phyloP scores from a whole-genome alignment of 2,888 invertebrate species.

The Poecilus cupreus region DNA sequence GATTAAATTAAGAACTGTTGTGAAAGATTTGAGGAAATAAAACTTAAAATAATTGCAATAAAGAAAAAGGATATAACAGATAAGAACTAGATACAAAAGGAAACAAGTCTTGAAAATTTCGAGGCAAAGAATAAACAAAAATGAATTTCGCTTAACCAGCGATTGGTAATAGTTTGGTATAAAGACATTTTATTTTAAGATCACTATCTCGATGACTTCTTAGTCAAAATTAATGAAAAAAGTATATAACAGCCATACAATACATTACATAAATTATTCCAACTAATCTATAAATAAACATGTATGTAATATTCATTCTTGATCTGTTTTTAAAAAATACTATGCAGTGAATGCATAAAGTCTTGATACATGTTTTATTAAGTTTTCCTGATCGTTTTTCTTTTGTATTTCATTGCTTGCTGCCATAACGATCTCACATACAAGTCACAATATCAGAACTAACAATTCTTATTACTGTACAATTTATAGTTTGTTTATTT shows the following conservation, averaged over 20 bases:
- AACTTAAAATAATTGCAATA: constrained; percentile 29
- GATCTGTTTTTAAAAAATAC: constrained; percentile 53
- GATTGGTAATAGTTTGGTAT: constrained; percentile 52
- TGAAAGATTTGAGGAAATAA: constrained; percentile 12
- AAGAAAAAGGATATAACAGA: constrained; percentile 18
- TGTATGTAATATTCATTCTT: constrained; percentile 49
- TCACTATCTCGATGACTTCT: constrained; percentile 71
- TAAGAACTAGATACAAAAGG: constrained; percentile 17
- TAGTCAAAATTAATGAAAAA: constrained; percentile 70
- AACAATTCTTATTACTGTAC: constrained; percentile 48
- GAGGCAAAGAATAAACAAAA: constrained; percentile 45
- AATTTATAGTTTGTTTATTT: constrained; percentile 40
- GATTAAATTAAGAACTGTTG: constrained; percentile 14
- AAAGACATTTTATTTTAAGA: constrained; percentile 69
- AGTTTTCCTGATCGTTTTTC: constrained; percentile 30
- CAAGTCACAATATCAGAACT: constrained; percentile 41
- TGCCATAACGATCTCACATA: constrained; percentile 49
- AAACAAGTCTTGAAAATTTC: constrained; percentile 14
- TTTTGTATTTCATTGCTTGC: constrained; percentile 55
- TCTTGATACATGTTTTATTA: constrained; percentile 44
- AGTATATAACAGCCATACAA: constrained; percentile 72
- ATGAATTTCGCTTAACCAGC: constrained; percentile 45
- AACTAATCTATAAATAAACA: constrained; percentile 58
- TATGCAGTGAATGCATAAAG: constrained; percentile 3
- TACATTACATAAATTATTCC: constrained; percentile 69